phyloP scores from a whole-genome alignment of 1,140 invertebrate genomes.

The Anastrepha obliqua region DNA sequence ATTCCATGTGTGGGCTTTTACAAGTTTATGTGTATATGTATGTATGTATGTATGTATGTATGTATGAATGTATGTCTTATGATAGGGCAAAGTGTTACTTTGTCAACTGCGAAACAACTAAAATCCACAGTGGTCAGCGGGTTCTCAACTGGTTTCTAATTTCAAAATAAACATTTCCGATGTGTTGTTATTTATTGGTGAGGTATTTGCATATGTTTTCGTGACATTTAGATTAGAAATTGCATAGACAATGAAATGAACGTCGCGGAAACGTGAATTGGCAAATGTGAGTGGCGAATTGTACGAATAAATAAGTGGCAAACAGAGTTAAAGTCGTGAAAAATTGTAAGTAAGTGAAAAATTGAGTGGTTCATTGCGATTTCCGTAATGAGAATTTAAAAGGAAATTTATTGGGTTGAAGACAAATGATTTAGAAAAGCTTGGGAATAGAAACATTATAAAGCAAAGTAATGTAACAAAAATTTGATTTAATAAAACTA shows the following conservation, averaged over 20 bases:
- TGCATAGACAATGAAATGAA: constrained; percentile 21
- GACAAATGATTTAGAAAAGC: too few species aligned
- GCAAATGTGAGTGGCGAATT: neutral
- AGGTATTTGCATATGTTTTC: neutral
- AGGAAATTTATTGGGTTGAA: too few species aligned
- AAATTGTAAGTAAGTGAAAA: neutral
- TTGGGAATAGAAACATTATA: too few species aligned
- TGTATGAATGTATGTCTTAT: too few species aligned
- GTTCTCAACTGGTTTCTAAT: neutral
- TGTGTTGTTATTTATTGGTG: neutral
- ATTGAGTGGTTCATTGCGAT: neutral
- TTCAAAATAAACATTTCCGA: neutral
- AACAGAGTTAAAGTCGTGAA: neutral
- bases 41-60: too few species aligned
- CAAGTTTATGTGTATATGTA: neutral
- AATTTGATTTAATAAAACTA: too few species aligned
- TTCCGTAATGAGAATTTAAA: too few species aligned
- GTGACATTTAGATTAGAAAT: neutral
- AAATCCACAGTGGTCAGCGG: neutral
- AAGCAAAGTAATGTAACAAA: too few species aligned
- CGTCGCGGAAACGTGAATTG: neutral
- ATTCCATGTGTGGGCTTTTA: neutral
- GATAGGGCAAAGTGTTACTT: too few species aligned
- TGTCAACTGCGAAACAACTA: too few species aligned
- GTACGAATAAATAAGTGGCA: neutral